Conservation (phyloP, 92 coral and sea anemone genomes). For the Actinernus sp. region DNA sequence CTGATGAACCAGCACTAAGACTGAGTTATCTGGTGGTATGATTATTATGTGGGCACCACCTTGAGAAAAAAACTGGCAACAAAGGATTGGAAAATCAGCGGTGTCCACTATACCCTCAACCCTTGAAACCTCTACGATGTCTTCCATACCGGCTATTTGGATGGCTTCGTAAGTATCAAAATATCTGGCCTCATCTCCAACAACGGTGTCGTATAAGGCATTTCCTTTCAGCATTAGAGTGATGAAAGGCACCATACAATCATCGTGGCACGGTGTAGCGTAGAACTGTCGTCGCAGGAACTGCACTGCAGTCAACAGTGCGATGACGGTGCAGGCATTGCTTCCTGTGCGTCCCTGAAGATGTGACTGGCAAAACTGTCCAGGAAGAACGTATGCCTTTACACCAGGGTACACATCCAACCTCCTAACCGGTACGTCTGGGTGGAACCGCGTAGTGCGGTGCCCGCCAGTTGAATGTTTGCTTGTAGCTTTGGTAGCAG, state of each 20-base stretch:
- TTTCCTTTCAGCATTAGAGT: background rate
- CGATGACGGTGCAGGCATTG: conserved; percentile 11
- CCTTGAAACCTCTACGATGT: background rate
- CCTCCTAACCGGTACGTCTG: too few relatives aligned
- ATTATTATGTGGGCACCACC: conserved; percentile 15
- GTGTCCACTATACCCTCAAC: conserved; percentile 13
- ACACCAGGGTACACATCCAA: background rate
- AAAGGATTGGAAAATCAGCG: conserved; percentile 2
- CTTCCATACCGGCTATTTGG: background rate
- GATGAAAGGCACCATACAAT: background rate
- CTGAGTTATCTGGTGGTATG: conserved; percentile 14
- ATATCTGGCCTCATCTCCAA: background rate
- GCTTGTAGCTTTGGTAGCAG: too few relatives aligned
- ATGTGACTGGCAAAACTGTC: background rate
- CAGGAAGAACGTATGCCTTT: conserved; percentile 5
- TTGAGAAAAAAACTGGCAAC: background rate
- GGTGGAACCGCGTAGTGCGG: too few relatives aligned
- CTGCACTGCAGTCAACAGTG: conserved; percentile 2
- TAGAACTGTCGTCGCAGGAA: conserved; percentile 6
- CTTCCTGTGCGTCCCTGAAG: conserved; percentile 9
- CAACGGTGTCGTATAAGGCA: conserved; percentile 3
- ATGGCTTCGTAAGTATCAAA: conserved; percentile 19
- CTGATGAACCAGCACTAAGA: conserved; percentile 6
- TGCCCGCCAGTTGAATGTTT: too few relatives aligned
- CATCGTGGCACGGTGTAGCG: background rate